Conservation (phyloP, 1,140 invertebrate genomes). For the Pseudomyrmex pallidus region DNA sequence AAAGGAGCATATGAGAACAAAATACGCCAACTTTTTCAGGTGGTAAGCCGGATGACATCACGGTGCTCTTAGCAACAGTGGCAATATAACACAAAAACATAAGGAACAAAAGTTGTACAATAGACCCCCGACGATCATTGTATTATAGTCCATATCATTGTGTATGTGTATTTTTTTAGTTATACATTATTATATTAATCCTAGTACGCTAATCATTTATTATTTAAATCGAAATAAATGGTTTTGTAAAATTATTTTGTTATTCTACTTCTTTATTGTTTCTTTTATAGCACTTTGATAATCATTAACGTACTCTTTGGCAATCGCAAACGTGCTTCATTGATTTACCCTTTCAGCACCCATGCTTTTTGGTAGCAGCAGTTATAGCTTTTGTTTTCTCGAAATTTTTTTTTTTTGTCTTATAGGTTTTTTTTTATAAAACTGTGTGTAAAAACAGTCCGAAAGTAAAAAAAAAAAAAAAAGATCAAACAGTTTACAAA, state of each 20-base stretch:
- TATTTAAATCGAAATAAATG: constrained; percentile 79
- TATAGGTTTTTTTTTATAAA: too few relatives aligned
- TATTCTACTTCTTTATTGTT: constrained; percentile 39
- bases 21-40: constrained; percentile 86
- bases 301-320: constrained; percentile 53
- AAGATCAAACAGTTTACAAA: not conserved
- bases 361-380: not conserved
- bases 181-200: constrained; percentile 77
- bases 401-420: too few relatives aligned
- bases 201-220: constrained; percentile 76
- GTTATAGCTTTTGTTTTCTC: too few relatives aligned
- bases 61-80: constrained; percentile 96
- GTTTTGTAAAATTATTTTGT: constrained; percentile 74
- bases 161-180: constrained; percentile 77
- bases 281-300: constrained; percentile 44
- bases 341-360: constrained; percentile 34
- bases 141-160: constrained; percentile 84
- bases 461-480: constrained; percentile 6
- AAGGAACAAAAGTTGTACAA: constrained; percentile 76
- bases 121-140: constrained; percentile 81
- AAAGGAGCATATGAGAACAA: not conserved
- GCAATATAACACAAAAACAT: constrained; percentile 87
- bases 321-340: constrained; percentile 26
- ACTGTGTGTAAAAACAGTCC: too few relatives aligned
- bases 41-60: constrained; percentile 99